Evolutionary conservation across 2,797 vertebrate genomes (phyloP), one percentile per base, ranked within the genome.

Genomic region (Mus caroli): DNA sequence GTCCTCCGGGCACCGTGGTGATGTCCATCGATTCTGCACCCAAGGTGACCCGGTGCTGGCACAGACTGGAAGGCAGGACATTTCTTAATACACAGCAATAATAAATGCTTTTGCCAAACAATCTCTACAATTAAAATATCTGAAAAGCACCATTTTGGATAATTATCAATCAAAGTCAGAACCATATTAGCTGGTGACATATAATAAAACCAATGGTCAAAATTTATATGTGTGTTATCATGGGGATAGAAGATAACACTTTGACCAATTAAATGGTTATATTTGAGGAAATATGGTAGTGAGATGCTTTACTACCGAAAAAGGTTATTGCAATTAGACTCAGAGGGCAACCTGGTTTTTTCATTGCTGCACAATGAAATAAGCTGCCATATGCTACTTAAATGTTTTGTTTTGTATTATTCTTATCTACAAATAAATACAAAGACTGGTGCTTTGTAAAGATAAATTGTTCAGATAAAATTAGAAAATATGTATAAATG

Each of bases 61-160:
- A 5, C 43, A 43, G 43, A 43, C 43, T 5, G 43, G 43, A 43
- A 43, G 43, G 43, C 43, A 31, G 1, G 83, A 52, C 28, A 6
- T 75, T 62, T 31, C n/a, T 69, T 62, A 62, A 2, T 52, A n/a
- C n/a, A 50, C 2, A 40, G 82, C 15, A 78, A 78, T 93, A 82
- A 82, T 73, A 95, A 88, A 82, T 46, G 2, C 3, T 46, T 85
- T 37, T 46, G 19, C 17, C 54, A 80, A 82, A 3, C 0, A 56
- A 0, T 43, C n/a, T 40, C 8, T 20, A 34, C 11, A 50, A 3
- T n/a, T 4, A 19, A 88, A 90, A 46, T 52, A 75, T 31, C 52
- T n/a, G 58, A 52, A 90, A 95, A 88, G 10, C 6, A 92, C 64
- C 12, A 73, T 77, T 93, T 93, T 71, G n/a, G 4, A 43, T 24